A percentile compares a stretch with the other conserved stretches of the same genome.
Evolutionary conservation across 2,113 vertebrate genomes (phyloP).

Genomic region (Xyliphius kryptos): DNA sequence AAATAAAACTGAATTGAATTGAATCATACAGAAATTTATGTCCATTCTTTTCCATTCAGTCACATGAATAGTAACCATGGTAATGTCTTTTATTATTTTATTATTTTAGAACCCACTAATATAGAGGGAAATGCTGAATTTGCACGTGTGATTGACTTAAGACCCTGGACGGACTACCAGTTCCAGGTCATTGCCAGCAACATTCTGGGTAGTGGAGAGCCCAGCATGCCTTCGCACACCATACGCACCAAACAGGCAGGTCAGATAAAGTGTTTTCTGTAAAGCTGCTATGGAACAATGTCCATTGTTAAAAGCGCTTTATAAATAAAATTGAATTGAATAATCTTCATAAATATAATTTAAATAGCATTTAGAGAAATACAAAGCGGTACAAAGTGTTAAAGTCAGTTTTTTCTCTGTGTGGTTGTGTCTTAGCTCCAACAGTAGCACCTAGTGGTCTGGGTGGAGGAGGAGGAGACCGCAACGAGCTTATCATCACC

Average conservation of each 20-base stretch:
- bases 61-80: too few species aligned
- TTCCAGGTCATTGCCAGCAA: conserved; percentile 92
- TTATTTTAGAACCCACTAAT: conserved; percentile 73
- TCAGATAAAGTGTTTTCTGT: conserved; percentile 47
- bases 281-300: too few species aligned
- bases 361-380: too few species aligned
- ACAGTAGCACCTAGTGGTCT: conserved; percentile 91
- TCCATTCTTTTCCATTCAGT: too few species aligned
- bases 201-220: conserved; percentile 87
- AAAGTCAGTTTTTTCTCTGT: conserved; percentile 3
- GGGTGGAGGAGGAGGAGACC: conserved; percentile 86
- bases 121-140: conserved; percentile 91
- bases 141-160: conserved; percentile 77
- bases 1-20: too few species aligned
- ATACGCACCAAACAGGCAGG: conserved; percentile 88
- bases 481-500: conserved; percentile 81
- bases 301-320: too few species aligned
- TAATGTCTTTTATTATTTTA: too few species aligned
- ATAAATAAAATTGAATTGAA: too few species aligned
- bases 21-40: too few species aligned
- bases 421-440: conserved; percentile 67
- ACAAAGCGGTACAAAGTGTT: not conserved
- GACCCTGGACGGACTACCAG: conserved; percentile 94
- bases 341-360: too few species aligned
- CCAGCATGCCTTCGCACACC: conserved; percentile 80